Percentiles rank a stretch among this genome's conserved stretches.
Conservation (phyloP, 2,888 invertebrate genomes). For the Drosophila nigritarsus region DNA sequence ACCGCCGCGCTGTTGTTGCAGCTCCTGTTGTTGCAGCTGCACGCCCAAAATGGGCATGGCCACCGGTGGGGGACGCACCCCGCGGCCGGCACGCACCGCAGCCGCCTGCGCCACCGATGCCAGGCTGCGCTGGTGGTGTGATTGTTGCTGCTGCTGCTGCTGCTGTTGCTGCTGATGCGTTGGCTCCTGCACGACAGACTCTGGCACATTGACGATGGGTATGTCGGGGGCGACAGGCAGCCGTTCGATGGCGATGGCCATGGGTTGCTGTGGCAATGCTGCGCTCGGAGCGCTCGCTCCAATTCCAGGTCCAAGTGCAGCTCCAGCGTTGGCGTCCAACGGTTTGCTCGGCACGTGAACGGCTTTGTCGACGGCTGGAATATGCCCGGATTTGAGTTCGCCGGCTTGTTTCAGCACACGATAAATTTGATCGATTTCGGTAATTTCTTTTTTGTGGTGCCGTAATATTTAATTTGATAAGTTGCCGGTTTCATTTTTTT, state of each 20-base stretch:
- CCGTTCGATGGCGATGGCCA: constrained; percentile 39
- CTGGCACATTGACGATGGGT: constrained; percentile 84
- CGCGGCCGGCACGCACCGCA: constrained; percentile 76
- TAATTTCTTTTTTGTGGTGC: constrained; percentile 81
- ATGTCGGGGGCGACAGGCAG: constrained; percentile 75
- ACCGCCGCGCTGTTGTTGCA: constrained; percentile 85
- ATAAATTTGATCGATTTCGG: constrained; percentile 95
- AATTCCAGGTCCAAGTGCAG: constrained; percentile 21
- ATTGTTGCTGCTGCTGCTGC: constrained; percentile 38
- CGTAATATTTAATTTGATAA: constrained; percentile 58
- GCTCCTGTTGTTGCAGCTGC: constrained; percentile 84
- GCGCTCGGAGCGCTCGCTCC: constrained; percentile 20
- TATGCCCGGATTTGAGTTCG: constrained; percentile 89
- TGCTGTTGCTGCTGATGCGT: constrained; percentile 36
- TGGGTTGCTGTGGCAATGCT: constrained; percentile 37
- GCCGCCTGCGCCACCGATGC: constrained; percentile 75
- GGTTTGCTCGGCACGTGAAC: constrained; percentile 72
- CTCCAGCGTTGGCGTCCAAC: constrained; percentile 53
- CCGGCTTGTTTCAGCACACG: constrained; percentile 97
- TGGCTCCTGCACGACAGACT: constrained; percentile 68
- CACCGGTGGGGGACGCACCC: constrained; percentile 81
- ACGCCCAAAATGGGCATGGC: constrained; percentile 83
- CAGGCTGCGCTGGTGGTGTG: constrained; percentile 68
- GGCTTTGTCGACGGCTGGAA: constrained; percentile 83
- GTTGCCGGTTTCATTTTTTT: constrained; percentile 48